These are phyloP conservation scores for Pitta sordida DNA, from an alignment of 2,113 vertebrate genomes.

Conservation along the genomic window DNA sequence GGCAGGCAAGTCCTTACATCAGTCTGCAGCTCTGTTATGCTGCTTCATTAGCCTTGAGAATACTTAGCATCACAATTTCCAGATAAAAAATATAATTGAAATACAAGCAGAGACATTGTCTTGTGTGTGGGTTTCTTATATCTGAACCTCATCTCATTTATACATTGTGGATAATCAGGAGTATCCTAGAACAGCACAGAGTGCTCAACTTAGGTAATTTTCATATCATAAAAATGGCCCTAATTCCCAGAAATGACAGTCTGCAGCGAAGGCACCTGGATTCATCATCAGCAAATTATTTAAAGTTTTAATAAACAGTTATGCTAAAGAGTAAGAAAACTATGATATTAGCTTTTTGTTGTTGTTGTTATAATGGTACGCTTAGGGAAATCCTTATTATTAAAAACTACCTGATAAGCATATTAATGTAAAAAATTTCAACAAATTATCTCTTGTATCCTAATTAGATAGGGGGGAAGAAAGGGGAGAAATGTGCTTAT, in stretches of 20 bases:
- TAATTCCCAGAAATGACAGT: background rate
- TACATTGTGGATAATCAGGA: background rate
- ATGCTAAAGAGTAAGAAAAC: constrained; percentile 57
- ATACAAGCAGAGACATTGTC: constrained; percentile 19
- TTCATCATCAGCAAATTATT: constrained; percentile 44
- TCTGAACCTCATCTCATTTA: background rate
- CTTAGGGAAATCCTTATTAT: constrained; percentile 28
- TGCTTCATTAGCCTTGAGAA: background rate
- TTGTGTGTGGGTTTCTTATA: background rate
- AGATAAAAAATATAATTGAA: background rate
- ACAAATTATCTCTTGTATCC: background rate
- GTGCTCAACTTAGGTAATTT: background rate
- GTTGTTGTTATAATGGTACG: background rate
- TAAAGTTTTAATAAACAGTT: constrained; percentile 49
- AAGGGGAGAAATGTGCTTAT: fast-evolving
- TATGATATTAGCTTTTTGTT: background rate
- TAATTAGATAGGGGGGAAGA: background rate
- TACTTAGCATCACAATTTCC: background rate
- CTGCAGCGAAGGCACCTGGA: constrained; percentile 14
- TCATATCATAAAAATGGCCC: background rate
- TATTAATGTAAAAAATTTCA: constrained; percentile 6
- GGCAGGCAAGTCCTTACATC: background rate
- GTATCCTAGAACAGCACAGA: constrained; percentile 11
- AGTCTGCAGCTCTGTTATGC: background rate
- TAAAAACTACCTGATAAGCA: constrained; percentile 14